Percentiles rank a stretch among this genome's conserved stretches.
Conservation (phyloP, 2,888 invertebrate species). For the Lepidonotus clava region DNA sequence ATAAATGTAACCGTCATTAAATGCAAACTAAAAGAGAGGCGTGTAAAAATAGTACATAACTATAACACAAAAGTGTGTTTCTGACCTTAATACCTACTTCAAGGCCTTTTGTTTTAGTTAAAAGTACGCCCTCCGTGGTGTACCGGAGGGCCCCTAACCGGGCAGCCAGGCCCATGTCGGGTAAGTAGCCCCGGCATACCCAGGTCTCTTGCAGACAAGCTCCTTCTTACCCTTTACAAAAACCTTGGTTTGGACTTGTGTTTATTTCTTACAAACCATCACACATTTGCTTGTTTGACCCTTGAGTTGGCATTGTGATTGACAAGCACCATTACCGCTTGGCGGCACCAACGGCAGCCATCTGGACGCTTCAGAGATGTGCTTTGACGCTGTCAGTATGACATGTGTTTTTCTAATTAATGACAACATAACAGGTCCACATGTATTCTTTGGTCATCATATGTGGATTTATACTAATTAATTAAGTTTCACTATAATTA, state of each 20-base stretch:
- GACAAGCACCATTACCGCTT: constrained; percentile 19
- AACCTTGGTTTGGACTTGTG: background rate
- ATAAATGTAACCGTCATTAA: background rate
- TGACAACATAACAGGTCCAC: too few species aligned
- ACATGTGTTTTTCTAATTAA: too few species aligned
- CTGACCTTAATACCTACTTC: constrained; percentile 10
- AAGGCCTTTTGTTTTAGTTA: constrained; percentile 37
- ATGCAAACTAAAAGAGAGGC: background rate
- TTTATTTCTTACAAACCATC: background rate
- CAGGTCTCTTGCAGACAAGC: too few species aligned
- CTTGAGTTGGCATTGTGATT: constrained; percentile 23
- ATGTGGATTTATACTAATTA: too few species aligned
- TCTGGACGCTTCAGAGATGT: constrained; percentile 19
- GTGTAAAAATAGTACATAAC: background rate
- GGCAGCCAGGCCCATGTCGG: constrained; percentile 40
- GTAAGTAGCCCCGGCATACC: constrained; percentile 4
- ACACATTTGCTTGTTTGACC: background rate
- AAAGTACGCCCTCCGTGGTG: constrained; percentile 40
- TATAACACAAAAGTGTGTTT: background rate
- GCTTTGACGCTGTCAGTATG: too few species aligned
- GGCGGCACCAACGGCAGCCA: background rate
- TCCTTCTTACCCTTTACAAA: too few species aligned
- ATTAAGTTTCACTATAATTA: too few species aligned
- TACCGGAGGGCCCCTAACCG: constrained; percentile 43
- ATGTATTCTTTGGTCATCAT: too few species aligned